Percentiles rank a stretch among this genome's conserved stretches.
phyloP scores from a whole-genome alignment of 37 sponge, comb jelly and placozoan genomes.

The Agelas oroides region DNA sequence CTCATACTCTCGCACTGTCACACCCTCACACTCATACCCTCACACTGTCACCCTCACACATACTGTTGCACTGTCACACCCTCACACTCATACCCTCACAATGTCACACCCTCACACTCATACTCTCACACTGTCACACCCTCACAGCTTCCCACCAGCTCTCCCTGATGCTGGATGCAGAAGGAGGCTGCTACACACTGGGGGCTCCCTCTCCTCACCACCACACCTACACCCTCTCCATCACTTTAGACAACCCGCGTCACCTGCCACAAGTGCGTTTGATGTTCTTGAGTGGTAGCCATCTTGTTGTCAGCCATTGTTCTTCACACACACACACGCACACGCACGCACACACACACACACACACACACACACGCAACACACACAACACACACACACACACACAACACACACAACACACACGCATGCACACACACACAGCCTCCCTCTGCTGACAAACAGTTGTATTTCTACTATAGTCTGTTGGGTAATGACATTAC shows the following conservation, averaged over 20 bases:
- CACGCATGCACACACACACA: neutral
- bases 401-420: too few species aligned
- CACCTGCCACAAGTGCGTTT: constrained; percentile 45
- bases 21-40: too few species aligned
- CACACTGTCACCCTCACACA: too few species aligned
- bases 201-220: constrained; percentile 38
- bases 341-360: neutral
- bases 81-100: too few species aligned
- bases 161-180: constrained; percentile 58
- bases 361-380: neutral
- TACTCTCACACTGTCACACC: too few species aligned
- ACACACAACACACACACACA: neutral
- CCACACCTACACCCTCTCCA: constrained; percentile 58
- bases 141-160: neutral
- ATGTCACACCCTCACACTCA: too few species aligned
- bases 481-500: constrained; percentile 85
- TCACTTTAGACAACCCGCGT: constrained; percentile 57
- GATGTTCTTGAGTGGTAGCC: too few species aligned
- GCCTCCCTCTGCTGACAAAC: neutral
- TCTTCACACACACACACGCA: neutral
- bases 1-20: too few species aligned
- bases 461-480: constrained; percentile 67
- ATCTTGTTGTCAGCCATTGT: too few species aligned
- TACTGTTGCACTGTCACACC: too few species aligned
- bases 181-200: constrained; percentile 67